These are phyloP conservation scores for Phalanger gymnotis DNA, from an alignment of 2,797 vertebrate genomes.

Conservation along the genomic window DNA sequence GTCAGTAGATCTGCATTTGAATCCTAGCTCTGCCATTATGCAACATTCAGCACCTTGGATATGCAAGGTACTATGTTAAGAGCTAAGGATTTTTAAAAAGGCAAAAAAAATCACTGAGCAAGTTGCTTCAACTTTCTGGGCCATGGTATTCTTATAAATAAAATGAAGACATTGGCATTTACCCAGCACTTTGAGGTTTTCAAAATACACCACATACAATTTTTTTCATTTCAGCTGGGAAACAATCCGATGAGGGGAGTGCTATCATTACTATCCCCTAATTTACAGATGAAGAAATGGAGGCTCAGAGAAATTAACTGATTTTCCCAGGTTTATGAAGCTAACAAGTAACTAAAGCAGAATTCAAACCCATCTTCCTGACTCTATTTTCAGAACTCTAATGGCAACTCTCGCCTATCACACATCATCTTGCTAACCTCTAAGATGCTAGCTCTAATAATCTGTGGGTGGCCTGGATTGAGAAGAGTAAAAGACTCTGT, in stretches of 20 bases:
- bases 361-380: not conserved
- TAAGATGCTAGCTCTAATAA: not conserved
- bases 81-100: not conserved
- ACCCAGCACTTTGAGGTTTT: too few species aligned
- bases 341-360: not conserved
- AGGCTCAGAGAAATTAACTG: not conserved
- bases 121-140: not conserved
- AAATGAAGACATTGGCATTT: not conserved
- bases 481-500: slow-evolving; percentile 2
- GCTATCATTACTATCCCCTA: not conserved
- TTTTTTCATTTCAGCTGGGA: too few species aligned
- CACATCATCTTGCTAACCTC: not conserved
- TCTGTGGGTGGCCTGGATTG: not conserved
- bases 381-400: not conserved
- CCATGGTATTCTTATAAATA: not conserved
- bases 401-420: not conserved
- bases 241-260: not conserved
- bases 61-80: not conserved
- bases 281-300: not conserved
- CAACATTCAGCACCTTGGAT: not conserved
- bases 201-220: too few species aligned
- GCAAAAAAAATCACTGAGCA: not conserved
- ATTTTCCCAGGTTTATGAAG: not conserved
- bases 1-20: not conserved
- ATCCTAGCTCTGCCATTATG: not conserved